These are phyloP conservation scores for Drosophila novamexicana DNA, from an alignment of 1,140 invertebrate species.

Conservation along the genomic window DNA sequence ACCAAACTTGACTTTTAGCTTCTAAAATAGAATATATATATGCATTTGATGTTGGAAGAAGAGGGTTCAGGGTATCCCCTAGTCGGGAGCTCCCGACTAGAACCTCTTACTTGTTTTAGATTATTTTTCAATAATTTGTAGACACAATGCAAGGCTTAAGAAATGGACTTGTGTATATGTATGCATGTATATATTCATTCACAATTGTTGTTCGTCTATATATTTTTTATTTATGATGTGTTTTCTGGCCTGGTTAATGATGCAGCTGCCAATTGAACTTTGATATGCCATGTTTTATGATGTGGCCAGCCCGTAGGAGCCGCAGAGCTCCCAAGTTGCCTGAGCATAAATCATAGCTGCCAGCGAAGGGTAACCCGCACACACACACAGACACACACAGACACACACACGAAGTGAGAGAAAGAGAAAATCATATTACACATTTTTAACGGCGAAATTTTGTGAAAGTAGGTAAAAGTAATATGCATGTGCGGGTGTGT, in stretches of 20 bases:
- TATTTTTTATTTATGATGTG: not conserved
- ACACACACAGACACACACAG: constrained; percentile 3
- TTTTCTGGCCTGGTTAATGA: constrained; percentile 9
- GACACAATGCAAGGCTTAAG: too few species aligned
- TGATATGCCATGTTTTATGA: constrained; percentile 36
- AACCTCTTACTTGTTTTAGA: too few species aligned
- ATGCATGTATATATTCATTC: too few species aligned
- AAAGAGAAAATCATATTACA: constrained; percentile 47
- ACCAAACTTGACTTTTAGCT: too few species aligned
- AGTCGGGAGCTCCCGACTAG: too few species aligned
- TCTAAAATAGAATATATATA: too few species aligned
- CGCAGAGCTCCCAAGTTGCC: constrained; percentile 12
- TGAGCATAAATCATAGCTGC: constrained; percentile 45
- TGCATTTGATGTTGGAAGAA: too few species aligned
- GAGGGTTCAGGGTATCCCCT: too few species aligned
- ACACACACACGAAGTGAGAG: not conserved
- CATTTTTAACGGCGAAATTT: constrained; percentile 60
- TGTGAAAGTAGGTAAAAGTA: constrained; percentile 67
- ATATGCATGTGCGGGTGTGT: constrained; percentile 56
- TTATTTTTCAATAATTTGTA: too few species aligned
- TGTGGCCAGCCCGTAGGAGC: constrained; percentile 24
- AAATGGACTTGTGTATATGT: too few species aligned
- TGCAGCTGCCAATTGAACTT: constrained; percentile 24
- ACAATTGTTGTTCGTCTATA: too few species aligned
- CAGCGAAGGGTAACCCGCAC: constrained; percentile 11